Percentiles rank a stretch among this genome's conserved stretches.
Evolutionary conservation across 2,888 invertebrate genomes (phyloP).

Genomic region (Nymphalis urticae): DNA sequence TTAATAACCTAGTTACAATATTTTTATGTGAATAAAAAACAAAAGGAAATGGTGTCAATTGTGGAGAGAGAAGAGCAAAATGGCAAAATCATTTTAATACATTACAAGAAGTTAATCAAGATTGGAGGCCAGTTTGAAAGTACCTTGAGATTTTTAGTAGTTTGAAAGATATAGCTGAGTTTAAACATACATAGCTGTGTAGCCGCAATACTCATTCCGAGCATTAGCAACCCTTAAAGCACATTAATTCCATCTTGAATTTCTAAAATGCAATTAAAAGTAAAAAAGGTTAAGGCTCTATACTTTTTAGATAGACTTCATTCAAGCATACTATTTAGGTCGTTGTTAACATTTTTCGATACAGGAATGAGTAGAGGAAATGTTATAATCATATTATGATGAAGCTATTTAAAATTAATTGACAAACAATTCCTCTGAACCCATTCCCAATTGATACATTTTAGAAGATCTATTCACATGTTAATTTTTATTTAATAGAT

Average conservation of each 20-base stretch:
- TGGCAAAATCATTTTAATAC: conserved; percentile 66
- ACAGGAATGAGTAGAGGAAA: conserved; percentile 68
- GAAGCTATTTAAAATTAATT: not conserved
- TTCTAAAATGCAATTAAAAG: conserved; percentile 64
- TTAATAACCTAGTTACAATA: conserved; percentile 45
- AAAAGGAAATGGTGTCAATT: conserved; percentile 45
- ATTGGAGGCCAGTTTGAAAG: conserved; percentile 49
- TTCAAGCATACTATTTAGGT: conserved; percentile 74
- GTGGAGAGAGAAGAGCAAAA: conserved; percentile 43
- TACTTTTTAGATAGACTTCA: conserved; percentile 53
- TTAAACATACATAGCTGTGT: conserved; percentile 54
- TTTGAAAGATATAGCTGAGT: conserved; percentile 41
- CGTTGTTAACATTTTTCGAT: conserved; percentile 58
- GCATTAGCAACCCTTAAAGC: conserved; percentile 51
- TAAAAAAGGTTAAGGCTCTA: conserved; percentile 60
- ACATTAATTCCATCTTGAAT: conserved; percentile 44
- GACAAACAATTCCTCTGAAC: conserved; percentile 60
- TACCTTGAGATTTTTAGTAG: conserved; percentile 36
- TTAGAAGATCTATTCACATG: conserved; percentile 53
- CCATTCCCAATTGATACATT: conserved; percentile 50
- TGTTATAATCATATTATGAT: conserved; percentile 49
- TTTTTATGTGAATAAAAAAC: conserved; percentile 33
- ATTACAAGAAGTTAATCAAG: conserved; percentile 66
- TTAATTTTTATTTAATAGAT: conserved; percentile 38
- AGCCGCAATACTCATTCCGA: conserved; percentile 67